These are phyloP conservation scores for Ridgeia piscesae DNA, from an alignment of 1,140 invertebrate genomes.

Conservation along the genomic window DNA sequence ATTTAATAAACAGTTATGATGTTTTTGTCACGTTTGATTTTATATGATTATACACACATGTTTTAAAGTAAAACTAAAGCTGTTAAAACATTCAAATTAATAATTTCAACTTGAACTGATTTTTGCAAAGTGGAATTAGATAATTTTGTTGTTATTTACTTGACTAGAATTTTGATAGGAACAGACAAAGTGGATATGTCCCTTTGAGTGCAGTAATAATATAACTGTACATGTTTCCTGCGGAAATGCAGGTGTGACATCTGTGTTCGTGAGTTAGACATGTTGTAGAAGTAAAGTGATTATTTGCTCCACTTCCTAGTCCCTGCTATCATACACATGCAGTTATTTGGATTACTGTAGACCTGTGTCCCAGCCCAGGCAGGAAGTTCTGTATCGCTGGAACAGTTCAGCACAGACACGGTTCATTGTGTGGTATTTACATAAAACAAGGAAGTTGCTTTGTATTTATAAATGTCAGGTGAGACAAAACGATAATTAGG, in stretches of 20 bases:
- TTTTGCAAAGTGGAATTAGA: no score
- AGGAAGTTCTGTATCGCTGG: neutral
- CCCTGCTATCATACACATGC: no score
- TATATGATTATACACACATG: no score
- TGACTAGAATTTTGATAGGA: no score
- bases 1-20: no score
- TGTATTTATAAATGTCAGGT: neutral
- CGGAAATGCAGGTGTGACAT: neutral
- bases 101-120: no score
- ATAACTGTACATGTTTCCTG: neutral
- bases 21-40: no score
- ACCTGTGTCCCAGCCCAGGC: neutral
- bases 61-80: no score
- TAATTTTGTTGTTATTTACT: no score
- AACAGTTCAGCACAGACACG: neutral
- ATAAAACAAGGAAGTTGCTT: neutral
- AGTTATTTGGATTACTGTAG: neutral
- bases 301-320: neutral
- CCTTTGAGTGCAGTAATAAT: no score
- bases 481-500: neutral
- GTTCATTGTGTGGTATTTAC: neutral
- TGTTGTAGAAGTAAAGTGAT: neutral
- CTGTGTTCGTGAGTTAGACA: neutral
- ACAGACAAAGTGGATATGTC: no score
- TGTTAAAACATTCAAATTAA: no score